These are phyloP conservation scores for Holacanthella duospinosa DNA, from an alignment of 2,888 invertebrate genomes.

Conservation along the genomic window DNA sequence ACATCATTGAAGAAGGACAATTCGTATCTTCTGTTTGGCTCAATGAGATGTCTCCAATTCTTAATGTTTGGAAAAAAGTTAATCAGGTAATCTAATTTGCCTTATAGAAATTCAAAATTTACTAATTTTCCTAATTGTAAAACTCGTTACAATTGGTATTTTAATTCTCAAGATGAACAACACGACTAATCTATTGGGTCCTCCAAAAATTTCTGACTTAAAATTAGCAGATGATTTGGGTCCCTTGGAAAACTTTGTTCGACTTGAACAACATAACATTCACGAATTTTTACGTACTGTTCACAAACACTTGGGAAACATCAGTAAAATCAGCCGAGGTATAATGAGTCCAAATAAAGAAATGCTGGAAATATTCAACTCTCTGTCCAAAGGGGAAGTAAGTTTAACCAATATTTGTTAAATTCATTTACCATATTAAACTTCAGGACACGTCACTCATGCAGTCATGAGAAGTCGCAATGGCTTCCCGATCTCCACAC, in stretches of 20 bases:
- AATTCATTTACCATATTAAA: no score
- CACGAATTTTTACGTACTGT: slow-evolving; percentile 52
- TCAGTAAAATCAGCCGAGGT: slow-evolving; percentile 54
- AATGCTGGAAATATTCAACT: slow-evolving; percentile 44
- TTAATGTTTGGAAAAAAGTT: slow-evolving; percentile 72
- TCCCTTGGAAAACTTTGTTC: slow-evolving; percentile 53
- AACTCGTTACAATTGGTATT: no score
- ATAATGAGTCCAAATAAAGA: slow-evolving; percentile 46
- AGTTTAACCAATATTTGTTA: no score
- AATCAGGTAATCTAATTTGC: slow-evolving; percentile 41
- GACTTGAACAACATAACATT: slow-evolving; percentile 53
- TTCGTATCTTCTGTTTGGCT: slow-evolving; percentile 45
- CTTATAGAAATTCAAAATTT: background rate
- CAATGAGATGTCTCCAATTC: slow-evolving; percentile 55
- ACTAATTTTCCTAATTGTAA: background rate
- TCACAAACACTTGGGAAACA: slow-evolving; percentile 50
- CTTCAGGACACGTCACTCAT: no score
- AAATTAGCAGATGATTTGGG: slow-evolving; percentile 40
- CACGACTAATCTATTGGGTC: slow-evolving; percentile 28
- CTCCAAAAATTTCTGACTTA: slow-evolving; percentile 36
- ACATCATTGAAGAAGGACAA: background rate
- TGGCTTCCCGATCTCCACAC: no score
- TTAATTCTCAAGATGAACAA: background rate
- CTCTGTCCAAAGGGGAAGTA: slow-evolving; percentile 50
- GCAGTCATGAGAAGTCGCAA: no score